Percentiles rank a stretch among this genome's conserved stretches.
These are phyloP conservation scores for Parasteatoda lunata DNA, from an alignment of 2,888 invertebrate species.

Conservation along the genomic window DNA sequence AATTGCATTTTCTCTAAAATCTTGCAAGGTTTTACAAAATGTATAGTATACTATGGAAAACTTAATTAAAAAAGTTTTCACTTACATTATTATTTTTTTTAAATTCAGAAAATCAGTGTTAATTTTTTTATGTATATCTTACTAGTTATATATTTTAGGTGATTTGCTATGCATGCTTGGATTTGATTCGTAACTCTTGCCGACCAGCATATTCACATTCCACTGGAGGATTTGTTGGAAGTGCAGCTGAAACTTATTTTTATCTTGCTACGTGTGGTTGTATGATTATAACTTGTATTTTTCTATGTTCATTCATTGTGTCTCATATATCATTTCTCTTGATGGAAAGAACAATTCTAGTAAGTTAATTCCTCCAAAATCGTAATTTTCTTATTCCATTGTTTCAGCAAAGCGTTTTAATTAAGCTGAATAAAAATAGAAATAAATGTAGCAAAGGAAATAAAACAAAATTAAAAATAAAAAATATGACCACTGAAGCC, in stretches of 20 bases:
- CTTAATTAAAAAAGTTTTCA: background rate
- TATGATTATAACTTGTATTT: conserved; percentile 27
- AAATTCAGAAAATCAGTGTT: background rate
- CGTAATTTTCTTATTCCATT: background rate
- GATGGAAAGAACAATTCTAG: conserved; percentile 47
- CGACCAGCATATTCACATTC: conserved; percentile 52
- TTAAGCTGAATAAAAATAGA: background rate
- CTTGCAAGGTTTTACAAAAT: too few relatives aligned
- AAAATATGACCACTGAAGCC: too few relatives aligned
- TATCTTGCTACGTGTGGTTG: conserved; percentile 33
- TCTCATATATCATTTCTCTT: conserved; percentile 46
- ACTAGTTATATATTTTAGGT: conserved; percentile 19
- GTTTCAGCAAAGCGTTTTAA: background rate
- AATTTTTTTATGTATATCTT: background rate
- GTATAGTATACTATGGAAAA: too few relatives aligned
- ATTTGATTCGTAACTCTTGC: conserved; percentile 36
- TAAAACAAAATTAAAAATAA: too few relatives aligned
- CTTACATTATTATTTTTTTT: background rate
- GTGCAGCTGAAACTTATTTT: conserved; percentile 52
- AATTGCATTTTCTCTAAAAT: too few relatives aligned
- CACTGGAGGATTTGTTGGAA: conserved; percentile 59
- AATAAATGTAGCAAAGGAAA: too few relatives aligned
- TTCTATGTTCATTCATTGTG: conserved; percentile 44
- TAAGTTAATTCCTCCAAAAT: conserved; percentile 9
- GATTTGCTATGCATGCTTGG: conserved; percentile 37